Conservation (phyloP, 2,797 vertebrate species). For the Eulemur mongoz region DNA sequence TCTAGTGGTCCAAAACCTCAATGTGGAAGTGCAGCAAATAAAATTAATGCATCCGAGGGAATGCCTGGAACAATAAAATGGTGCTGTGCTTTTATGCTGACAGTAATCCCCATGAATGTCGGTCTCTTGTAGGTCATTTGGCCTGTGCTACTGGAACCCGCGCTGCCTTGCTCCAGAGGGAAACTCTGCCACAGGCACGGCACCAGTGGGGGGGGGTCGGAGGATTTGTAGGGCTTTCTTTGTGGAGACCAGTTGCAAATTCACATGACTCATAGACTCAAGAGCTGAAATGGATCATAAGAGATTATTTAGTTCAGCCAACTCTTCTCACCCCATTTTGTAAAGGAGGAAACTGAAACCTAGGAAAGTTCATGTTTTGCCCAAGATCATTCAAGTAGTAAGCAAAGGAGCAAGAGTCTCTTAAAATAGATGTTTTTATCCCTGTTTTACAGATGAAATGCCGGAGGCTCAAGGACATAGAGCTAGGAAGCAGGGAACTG, state of each 20-base stretch:
- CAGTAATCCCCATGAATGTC: constrained; percentile 39
- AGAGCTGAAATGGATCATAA: constrained; percentile 7
- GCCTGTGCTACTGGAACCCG: not conserved
- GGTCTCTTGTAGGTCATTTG: constrained; percentile 58
- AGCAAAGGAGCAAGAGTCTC: not conserved
- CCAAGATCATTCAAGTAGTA: not conserved
- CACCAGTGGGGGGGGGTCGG: not conserved
- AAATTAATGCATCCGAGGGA: constrained; percentile 75
- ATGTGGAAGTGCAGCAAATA: constrained; percentile 68
- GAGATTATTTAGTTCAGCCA: constrained; percentile 21
- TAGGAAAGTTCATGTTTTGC: not conserved
- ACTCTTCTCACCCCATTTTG: not conserved
- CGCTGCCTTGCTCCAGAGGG: not conserved
- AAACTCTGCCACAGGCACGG: not conserved
- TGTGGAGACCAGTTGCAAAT: constrained; percentile 18
- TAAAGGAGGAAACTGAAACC: not conserved
- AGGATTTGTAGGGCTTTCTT: not conserved
- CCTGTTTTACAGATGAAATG: not conserved
- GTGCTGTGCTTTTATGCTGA: constrained; percentile 59
- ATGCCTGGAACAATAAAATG: constrained; percentile 69
- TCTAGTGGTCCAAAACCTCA: constrained; percentile 76
- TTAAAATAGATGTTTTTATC: not conserved
- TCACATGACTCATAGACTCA: not conserved
- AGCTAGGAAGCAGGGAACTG: not conserved
- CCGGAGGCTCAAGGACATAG: not conserved